Base-by-base conservation (phyloP, 2,797 vertebrate species). In the Danio aesculapii region DNA sequence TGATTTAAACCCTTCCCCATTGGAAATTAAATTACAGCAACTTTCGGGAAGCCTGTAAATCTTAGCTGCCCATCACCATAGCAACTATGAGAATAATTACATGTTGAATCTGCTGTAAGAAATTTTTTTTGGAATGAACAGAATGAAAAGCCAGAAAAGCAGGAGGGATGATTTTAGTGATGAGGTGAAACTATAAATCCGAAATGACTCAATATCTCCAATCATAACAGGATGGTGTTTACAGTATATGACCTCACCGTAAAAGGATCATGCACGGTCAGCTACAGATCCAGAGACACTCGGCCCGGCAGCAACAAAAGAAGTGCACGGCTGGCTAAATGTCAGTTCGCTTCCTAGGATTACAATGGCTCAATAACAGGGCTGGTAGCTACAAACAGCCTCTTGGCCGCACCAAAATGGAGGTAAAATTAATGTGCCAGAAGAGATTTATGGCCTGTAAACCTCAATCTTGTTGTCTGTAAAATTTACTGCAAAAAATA, bases 281-380 rank as follows among this genome's bases (percentile, higher is more conserved):
- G 92, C 92, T 87, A 14, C 88, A 78, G 90, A 86, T 87, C 55
- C 69, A 84, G 85, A 76, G 84, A 87, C 81, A 87, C 89, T 86
- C 85, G 83, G 89, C 86, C 86, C 64, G 17, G 79, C 76, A 63
- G 88, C 77, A 87, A 94, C 94, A 94, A 94, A 92, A 91, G 93
- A 93, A 92, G 82, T 92, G 92, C 92, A 88, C 83, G 83, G 88
- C 83, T 90, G 89, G 92, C 92, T 90, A 90, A 93, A 94, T 89
- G 89, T 91, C 90, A 85, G 81, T 66, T 81, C 78, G 81, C 87
- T 89, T 90, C 88, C 89, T 85, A 62, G 86, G 90, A 88, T 88
- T 91, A 92, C 91, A 91, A 88, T 84, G 75, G 79, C 75, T 77
- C 64, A 75, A 74, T 77, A 86, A 87, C 88, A 79, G 88, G 58